Base-by-base conservation (phyloP, 2,888 invertebrate genomes). In the Drosophila macrospina region DNA sequence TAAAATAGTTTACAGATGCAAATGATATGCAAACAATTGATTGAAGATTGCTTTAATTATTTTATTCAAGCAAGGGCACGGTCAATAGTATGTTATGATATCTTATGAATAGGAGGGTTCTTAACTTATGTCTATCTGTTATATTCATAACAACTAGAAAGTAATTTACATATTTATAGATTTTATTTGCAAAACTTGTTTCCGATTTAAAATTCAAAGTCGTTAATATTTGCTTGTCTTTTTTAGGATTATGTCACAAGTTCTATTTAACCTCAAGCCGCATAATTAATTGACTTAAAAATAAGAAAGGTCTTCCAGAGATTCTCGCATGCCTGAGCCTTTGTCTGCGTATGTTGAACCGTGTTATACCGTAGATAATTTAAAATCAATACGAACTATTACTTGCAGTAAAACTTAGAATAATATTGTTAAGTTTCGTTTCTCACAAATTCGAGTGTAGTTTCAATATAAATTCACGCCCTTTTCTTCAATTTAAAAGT, bases 171-270 rank as follows among this genome's bases (percentile, higher is more conserved):
- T 70, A 52, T 20, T 20, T 20, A 20, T 20, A 20, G 20, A 13
- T n/a, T 16, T 26, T 37, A 41, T 60, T 6, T 44, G 28, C n/a
- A 13, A 63, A 75, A 54, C 60, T 50, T 45, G 76, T 68, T 75
- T 71, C 7, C n/a, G 4, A 30, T 28, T 44, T 42, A 8, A 28
- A 39, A 34, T 55, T 54, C 16, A 44, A 63, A 34, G 26, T 37
- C 28, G 15, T 5, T 20, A 2, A 47, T 45, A 24, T 44, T 36
- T 34, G 20, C 39, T 48, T 45, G 28, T 55, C 30, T 34, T 47
- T 34, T 32, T 59, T n/a, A 47, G 26, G 42, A 76, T 71, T 78
- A 68, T 79, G 59, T 55, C 62, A 66, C 54, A 78, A n/a, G 62
- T 63, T 66, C 44, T 70, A 37, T 62, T 65, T 61, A 80, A 64